A percentile compares a stretch with the other conserved stretches of the same genome.
Conservation (phyloP, 1,140 invertebrate species). For the Chironomus striatipennis region DNA sequence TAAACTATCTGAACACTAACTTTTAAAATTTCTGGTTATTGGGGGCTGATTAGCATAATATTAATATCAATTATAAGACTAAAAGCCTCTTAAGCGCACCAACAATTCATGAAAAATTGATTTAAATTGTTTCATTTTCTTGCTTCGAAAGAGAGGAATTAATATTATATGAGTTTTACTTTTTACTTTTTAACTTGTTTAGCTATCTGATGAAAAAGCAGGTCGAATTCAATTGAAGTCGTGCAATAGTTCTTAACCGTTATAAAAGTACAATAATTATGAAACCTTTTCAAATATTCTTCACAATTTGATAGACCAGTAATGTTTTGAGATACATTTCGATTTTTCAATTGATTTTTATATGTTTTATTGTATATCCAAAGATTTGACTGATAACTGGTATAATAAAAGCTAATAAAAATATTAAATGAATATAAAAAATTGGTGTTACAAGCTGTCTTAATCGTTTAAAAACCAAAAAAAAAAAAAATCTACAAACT, state of each 20-base stretch:
- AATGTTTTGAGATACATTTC: no score
- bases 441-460: no score
- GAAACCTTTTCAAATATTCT: no score
- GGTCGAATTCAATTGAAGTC: not conserved
- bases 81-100: not conserved
- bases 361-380: not conserved
- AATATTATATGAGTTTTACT: not conserved
- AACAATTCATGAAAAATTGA: not conserved
- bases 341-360: no score
- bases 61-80: conserved; percentile 16
- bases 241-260: conserved; percentile 6
- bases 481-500: no score
- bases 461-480: no score
- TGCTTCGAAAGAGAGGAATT: not conserved
- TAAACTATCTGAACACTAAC: no score
- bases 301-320: no score
- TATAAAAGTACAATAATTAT: not conserved
- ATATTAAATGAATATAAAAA: no score
- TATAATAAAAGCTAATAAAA: no score
- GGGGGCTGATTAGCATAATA: not conserved
- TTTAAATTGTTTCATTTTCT: not conserved
- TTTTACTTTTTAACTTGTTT: no score
- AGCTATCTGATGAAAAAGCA: not conserved
- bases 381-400: not conserved
- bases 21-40: no score